Conservation (phyloP, 1,140 invertebrate species). For the Caenorhabditis inopinata region DNA sequence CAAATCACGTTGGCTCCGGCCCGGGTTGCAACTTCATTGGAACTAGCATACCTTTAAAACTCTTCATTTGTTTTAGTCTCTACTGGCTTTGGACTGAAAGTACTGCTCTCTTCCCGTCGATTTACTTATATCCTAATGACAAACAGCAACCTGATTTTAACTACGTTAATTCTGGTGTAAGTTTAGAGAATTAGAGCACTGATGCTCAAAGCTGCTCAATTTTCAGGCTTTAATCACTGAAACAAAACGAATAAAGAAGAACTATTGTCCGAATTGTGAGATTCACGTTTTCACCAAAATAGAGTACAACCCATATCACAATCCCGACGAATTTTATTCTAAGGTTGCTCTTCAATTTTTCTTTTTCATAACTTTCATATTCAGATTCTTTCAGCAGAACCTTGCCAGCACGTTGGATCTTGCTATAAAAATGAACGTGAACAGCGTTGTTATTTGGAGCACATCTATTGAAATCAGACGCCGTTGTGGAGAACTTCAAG, state of each 20-base stretch:
- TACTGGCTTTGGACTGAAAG: background rate
- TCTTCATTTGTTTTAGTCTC: background rate
- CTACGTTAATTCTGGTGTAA: background rate
- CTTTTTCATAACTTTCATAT: background rate
- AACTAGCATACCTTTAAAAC: too few species aligned
- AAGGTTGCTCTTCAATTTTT: background rate
- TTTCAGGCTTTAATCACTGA: background rate
- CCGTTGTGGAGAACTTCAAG: background rate
- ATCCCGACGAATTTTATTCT: background rate
- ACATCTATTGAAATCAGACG: background rate
- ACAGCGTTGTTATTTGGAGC: constrained; percentile 7
- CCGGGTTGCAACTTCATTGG: too few species aligned
- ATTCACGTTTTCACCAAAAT: constrained; percentile 18
- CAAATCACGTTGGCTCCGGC: too few species aligned
- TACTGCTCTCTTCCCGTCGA: background rate
- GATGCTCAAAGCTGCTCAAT: too few species aligned
- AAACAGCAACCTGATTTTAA: background rate
- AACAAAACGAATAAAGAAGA: constrained; percentile 22
- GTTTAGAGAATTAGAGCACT: too few species aligned
- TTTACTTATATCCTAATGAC: background rate
- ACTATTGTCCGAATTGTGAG: constrained; percentile 14
- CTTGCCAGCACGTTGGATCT: constrained; percentile 18
- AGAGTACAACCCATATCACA: constrained; percentile 23
- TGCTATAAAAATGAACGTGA: constrained; percentile 24
- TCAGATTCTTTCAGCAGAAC: background rate